phyloP scores from a whole-genome alignment of 2,113 vertebrate genomes.

The Anthoscopus minutus region DNA sequence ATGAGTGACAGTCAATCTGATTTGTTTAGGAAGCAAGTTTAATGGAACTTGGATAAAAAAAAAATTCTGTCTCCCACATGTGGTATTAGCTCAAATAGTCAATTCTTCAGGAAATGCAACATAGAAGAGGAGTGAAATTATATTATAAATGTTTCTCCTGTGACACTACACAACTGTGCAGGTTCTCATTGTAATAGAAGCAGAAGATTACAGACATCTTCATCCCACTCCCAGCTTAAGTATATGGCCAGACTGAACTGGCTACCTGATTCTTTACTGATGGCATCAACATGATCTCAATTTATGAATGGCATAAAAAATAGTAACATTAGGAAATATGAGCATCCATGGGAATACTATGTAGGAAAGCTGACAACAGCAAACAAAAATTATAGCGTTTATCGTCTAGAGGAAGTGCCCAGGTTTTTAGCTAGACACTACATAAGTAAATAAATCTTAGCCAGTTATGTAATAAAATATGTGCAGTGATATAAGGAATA shows the following conservation, averaged over 20 bases:
- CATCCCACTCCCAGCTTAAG: not conserved
- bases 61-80: not conserved
- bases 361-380: not conserved
- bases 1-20: not conserved
- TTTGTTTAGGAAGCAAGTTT: not conserved
- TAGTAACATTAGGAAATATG: not conserved
- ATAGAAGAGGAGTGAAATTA: not conserved
- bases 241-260: not conserved
- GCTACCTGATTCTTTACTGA: not conserved
- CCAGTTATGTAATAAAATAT: not conserved
- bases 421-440: not conserved
- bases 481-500: not conserved
- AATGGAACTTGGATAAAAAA: not conserved
- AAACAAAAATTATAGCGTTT: not conserved
- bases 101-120: not conserved
- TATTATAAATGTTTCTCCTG: not conserved
- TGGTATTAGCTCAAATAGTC: not conserved
- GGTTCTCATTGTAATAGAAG: not conserved
- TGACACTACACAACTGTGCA: not conserved
- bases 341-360: not conserved
- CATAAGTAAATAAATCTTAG: not conserved
- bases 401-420: not conserved
- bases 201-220: not conserved
- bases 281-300: not conserved
- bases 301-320: not conserved